A percentile compares a stretch with the other conserved stretches of the same genome.
These are phyloP conservation scores for Acromyrmex echinatior DNA, from an alignment of 1,140 invertebrate species.

Conservation along the genomic window DNA sequence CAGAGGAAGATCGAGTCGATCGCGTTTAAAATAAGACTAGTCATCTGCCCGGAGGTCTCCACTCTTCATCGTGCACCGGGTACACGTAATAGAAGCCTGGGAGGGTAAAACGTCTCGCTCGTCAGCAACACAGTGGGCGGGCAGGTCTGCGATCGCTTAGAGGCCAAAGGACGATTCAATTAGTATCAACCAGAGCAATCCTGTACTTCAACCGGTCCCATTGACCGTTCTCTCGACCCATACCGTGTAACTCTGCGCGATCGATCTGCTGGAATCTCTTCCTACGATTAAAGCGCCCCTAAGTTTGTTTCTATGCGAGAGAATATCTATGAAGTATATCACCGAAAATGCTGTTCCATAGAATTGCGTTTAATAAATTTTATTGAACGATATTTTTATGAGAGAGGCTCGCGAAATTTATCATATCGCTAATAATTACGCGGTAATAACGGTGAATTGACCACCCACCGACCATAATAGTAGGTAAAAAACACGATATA, in stretches of 20 bases:
- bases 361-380: conserved; percentile 26
- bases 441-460: conserved; percentile 50
- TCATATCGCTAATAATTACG: conserved; percentile 36
- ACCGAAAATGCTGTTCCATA: neutral
- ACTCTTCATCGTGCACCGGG: neutral
- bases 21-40: conserved; percentile 70
- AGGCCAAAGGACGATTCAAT: conserved; percentile 81
- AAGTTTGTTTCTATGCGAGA: conserved; percentile 39
- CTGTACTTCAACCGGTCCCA: conserved; percentile 71
- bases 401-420: conserved; percentile 12
- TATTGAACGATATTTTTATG: conserved; percentile 2
- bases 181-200: conserved; percentile 79
- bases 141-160: conserved; percentile 76
- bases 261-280: conserved; percentile 62
- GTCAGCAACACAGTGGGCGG: conserved; percentile 71
- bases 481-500: conserved; percentile 48
- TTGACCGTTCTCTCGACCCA: conserved; percentile 63
- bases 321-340: neutral
- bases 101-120: conserved; percentile 72
- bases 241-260: conserved; percentile 62
- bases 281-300: conserved; percentile 67
- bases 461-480: conserved; percentile 21
- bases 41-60: conserved; percentile 50
- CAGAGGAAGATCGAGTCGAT: conserved; percentile 10
- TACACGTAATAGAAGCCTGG: conserved; percentile 72